Evolutionary conservation across 2,113 vertebrate genomes (phyloP), one percentile per base, ranked within the genome.

Genomic region (Myotis lucifugus): DNA sequence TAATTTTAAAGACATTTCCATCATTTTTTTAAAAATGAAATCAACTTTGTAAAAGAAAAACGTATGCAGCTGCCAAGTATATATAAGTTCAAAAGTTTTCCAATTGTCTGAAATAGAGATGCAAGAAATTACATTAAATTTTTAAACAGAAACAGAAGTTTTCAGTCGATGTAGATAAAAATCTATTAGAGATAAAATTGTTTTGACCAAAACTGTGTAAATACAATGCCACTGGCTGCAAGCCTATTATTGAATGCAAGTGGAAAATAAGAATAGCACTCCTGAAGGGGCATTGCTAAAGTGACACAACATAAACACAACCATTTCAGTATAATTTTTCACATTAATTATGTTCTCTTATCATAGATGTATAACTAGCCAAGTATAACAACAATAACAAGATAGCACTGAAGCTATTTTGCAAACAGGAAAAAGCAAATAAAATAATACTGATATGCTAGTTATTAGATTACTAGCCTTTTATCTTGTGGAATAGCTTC

Each of bases 331-430:
- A 92, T 93, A 97, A 97, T 98, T 97, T 98, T 98, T 97, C 88
- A 96, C 91, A 93, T 97, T 98, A 98, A 98, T 98, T 98, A 97
- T 95, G 69, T 97, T 97, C 77, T 98, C 96, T 98, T 98, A 97
- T 97, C 88, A 5, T 95, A 97, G 98, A 96, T 97, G 82, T 97
- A 96, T 96, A 97, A 98, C 97, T 95, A 98, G 91, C 72, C 5
- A 46, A 97, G 69, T 96, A 97, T 95, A 98, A 97, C 67, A 97
- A 95, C 89, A 98, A 96, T 86, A 98, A 96, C 61, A 98, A 96
- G 97, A 97, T 19, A 97, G 85, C n/a, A 97, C 66, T 78, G 88
- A 97, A 97, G 94, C 97, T 98, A 96, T 93, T 97, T 97, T 97
- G 89, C 94, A 97, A 98, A 98, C 69, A 95, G 73, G 89, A 96